These are phyloP conservation scores for Mesembrinibis cayennensis DNA, from an alignment of 2,113 vertebrate genomes.

Conservation along the genomic window DNA sequence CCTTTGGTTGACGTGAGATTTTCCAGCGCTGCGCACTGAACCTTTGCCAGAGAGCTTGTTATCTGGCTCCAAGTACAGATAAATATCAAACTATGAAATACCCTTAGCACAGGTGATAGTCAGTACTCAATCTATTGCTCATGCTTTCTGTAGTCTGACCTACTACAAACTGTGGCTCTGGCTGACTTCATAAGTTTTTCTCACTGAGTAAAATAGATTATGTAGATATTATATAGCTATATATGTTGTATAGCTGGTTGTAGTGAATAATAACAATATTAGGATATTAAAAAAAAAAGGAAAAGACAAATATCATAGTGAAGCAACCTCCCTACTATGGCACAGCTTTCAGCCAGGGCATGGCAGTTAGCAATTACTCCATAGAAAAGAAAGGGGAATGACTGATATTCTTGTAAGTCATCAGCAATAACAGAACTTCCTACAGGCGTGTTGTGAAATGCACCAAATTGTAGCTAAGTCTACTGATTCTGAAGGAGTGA, in stretches of 20 bases:
- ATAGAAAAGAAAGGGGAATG: not conserved
- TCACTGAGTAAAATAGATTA: not conserved
- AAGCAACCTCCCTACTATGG: not conserved
- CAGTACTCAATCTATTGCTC: not conserved
- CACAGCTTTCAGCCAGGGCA: not conserved
- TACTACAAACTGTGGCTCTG: not conserved
- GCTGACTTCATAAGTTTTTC: not conserved
- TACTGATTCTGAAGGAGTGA: not conserved
- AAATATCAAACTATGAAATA: not conserved
- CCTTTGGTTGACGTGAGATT: accelerated
- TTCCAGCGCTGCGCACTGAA: not conserved
- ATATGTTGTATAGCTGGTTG: not conserved
- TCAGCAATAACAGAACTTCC: not conserved
- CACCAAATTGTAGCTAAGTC: not conserved
- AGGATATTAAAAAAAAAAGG: not conserved
- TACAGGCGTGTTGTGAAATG: not conserved
- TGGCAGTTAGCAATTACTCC: not conserved
- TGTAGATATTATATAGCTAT: not conserved
- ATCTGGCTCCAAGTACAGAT: not conserved
- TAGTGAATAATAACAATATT: not conserved
- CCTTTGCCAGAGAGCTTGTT: not conserved
- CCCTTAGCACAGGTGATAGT: too few species aligned
- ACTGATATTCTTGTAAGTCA: not conserved
- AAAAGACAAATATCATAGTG: not conserved
- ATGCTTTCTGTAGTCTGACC: not conserved